These are phyloP conservation scores for Dicentrarchus labrax DNA, from an alignment of 2,113 vertebrate genomes.

Conservation along the genomic window DNA sequence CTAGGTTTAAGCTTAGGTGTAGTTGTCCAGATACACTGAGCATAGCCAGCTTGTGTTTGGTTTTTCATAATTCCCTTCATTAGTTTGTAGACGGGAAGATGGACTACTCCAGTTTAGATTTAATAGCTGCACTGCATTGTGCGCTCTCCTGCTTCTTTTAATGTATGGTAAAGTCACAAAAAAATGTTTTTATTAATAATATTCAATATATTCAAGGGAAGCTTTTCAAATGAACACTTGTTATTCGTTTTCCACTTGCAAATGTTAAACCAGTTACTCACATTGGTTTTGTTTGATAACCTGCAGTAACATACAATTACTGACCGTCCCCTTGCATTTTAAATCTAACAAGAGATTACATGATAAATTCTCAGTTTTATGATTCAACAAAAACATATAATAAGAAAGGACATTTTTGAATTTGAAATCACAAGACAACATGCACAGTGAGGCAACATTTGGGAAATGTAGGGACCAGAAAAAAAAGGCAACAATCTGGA, in stretches of 20 bases:
- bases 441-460: background rate
- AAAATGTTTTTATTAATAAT: background rate
- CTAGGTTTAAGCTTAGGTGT: background rate
- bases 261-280: too few relatives aligned
- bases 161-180: constrained; percentile 8
- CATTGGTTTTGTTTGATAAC: too few relatives aligned
- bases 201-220: background rate
- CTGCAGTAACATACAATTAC: background rate
- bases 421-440: background rate
- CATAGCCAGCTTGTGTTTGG: constrained; percentile 25
- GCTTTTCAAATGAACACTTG: background rate
- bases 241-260: too few relatives aligned
- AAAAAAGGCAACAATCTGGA: constrained; percentile 1
- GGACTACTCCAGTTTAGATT: constrained; percentile 18
- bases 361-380: background rate
- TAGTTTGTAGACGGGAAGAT: constrained; percentile 47
- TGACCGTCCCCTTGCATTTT: background rate
- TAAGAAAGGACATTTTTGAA: background rate
- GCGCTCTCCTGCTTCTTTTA: constrained; percentile 1
- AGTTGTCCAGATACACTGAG: constrained; percentile 6
- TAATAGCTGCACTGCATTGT: constrained; percentile 25
- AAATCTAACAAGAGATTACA: background rate
- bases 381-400: background rate
- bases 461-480: background rate
- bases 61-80: constrained; percentile 33